Evolutionary conservation across 2,888 invertebrate genomes (phyloP).

Genomic region (Eurytoma adleriae): DNA sequence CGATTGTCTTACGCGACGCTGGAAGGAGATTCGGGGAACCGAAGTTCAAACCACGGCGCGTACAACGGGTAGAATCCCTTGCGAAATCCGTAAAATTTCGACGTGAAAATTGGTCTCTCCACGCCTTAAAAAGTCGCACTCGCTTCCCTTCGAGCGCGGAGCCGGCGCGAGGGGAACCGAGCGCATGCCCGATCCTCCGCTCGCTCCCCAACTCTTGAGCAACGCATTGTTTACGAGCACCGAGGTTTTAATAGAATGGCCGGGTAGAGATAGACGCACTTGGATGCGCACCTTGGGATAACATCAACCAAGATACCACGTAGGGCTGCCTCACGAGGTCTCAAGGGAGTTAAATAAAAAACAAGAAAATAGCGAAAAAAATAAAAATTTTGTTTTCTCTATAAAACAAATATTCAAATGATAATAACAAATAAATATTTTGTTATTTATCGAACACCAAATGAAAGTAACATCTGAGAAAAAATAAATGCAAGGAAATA

Average conservation of each 20-base stretch:
- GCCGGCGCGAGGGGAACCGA: background rate
- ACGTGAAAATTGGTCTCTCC: slow-evolving; percentile 3
- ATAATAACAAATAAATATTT: too few relatives aligned
- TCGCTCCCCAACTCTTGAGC: background rate
- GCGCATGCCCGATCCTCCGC: background rate
- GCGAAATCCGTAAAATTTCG: slow-evolving; percentile 2
- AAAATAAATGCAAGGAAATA: too few relatives aligned
- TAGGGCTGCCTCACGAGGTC: too few relatives aligned
- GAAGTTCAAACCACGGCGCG: background rate
- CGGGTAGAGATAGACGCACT: background rate
- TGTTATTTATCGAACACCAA: too few relatives aligned
- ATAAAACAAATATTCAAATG: too few relatives aligned
- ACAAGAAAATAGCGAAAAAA: too few relatives aligned
- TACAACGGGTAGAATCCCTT: background rate
- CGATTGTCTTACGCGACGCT: background rate
- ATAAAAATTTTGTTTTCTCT: too few relatives aligned
- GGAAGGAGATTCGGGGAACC: background rate
- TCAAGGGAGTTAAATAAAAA: too few relatives aligned
- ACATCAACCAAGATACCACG: too few relatives aligned
- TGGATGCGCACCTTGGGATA: background rate
- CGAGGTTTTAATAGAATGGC: slow-evolving; percentile 10
- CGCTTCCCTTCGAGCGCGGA: background rate
- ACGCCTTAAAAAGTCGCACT: too few relatives aligned
- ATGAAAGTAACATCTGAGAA: too few relatives aligned
- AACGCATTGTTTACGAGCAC: slow-evolving; percentile 26